phyloP scores from a whole-genome alignment of 2,888 invertebrate genomes.

The Xestia sexstrigata region DNA sequence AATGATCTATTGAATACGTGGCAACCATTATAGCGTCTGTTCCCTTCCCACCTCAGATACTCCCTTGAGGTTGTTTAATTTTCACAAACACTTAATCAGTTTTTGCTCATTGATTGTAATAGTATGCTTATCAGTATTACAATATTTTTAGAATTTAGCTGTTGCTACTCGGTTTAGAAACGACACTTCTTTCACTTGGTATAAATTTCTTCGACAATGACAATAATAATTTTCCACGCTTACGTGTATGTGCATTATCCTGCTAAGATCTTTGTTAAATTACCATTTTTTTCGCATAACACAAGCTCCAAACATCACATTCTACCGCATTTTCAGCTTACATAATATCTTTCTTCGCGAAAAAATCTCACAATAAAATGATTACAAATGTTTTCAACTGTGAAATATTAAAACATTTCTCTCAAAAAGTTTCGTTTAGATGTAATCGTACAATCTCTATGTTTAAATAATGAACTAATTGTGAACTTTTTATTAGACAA shows the following conservation, averaged over 20 bases:
- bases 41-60: background rate
- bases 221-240: constrained; percentile 1
- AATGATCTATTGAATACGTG: too few species aligned
- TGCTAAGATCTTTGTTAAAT: constrained; percentile 15
- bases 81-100: background rate
- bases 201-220: background rate
- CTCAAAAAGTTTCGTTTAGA: constrained; percentile 70
- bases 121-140: background rate
- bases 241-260: constrained; percentile 7
- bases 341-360: constrained; percentile 43
- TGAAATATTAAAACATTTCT: constrained; percentile 68
- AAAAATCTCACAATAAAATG: constrained; percentile 67
- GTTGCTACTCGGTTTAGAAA: background rate
- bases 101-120: background rate
- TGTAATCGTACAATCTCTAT: constrained; percentile 66
- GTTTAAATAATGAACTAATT: constrained; percentile 65
- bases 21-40: too few species aligned
- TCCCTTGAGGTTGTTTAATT: background rate
- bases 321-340: constrained; percentile 22
- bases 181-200: background rate
- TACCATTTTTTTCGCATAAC: constrained; percentile 29
- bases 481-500: constrained; percentile 73
- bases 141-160: too few species aligned
- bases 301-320: constrained; percentile 6
- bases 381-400: constrained; percentile 48